phyloP scores from a whole-genome alignment of 2,113 vertebrate species.

The Protobothrops flavoviridis region DNA sequence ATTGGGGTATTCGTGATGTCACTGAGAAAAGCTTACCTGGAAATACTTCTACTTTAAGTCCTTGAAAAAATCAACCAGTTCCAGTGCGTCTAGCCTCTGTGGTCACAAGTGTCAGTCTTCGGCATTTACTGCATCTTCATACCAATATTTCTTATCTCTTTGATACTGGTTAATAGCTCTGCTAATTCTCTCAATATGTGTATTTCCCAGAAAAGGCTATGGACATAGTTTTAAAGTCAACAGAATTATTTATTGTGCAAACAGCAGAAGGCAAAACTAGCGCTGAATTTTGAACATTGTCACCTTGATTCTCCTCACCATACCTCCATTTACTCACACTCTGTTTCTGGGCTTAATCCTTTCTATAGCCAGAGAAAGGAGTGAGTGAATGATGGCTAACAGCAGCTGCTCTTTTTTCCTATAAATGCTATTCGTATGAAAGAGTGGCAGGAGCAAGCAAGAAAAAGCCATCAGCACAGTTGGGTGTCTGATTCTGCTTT shows the following conservation, averaged over 20 bases:
- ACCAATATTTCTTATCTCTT: constrained; percentile 42
- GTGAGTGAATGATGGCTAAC: not conserved
- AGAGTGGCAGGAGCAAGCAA: not conserved
- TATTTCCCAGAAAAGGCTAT: constrained; percentile 41
- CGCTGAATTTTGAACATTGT: not conserved
- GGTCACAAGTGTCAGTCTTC: not conserved
- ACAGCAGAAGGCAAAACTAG: not conserved
- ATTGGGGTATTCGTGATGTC: constrained; percentile 62
- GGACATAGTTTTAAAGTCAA: constrained; percentile 32
- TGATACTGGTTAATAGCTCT: constrained; percentile 33
- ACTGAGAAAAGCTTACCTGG: constrained; percentile 63
- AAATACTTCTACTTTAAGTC: constrained; percentile 58
- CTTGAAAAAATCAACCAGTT: constrained; percentile 53
- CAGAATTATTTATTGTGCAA: constrained; percentile 12
- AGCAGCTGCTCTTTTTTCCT: not conserved
- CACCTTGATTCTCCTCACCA: not conserved
- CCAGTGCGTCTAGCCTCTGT: constrained; percentile 39
- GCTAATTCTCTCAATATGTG: constrained; percentile 31
- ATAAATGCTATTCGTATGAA: not conserved
- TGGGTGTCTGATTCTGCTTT: not conserved
- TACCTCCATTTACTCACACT: not conserved
- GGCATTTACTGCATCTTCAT: not conserved
- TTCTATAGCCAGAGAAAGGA: too few species aligned
- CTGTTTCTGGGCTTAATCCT: not conserved
- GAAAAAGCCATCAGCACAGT: not conserved